Conservation (phyloP, 2,797 vertebrate species). For the Betta splendens region DNA sequence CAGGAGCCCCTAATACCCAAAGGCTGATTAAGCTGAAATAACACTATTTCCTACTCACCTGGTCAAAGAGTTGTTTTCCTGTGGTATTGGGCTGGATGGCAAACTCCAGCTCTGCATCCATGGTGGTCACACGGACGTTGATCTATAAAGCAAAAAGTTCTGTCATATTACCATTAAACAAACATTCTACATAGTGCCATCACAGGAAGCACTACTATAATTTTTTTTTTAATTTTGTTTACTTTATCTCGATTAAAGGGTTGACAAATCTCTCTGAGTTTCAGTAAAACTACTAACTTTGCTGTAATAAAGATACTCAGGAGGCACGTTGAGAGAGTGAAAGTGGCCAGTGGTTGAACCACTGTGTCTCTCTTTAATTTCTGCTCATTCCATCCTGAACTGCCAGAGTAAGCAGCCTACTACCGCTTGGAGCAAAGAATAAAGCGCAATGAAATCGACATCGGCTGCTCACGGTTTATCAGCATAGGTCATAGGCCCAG, state of each 20-base stretch:
- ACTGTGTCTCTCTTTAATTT: neutral
- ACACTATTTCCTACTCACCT: slow-evolving; percentile 80
- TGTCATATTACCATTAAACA: neutral
- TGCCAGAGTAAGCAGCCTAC: slow-evolving; percentile 14
- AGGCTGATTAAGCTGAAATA: neutral
- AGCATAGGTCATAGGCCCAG: slow-evolving; percentile 34
- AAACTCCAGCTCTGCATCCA: slow-evolving; percentile 98
- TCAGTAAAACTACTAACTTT: too few relatives aligned
- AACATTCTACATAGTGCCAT: neutral
- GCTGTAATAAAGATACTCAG: too few relatives aligned
- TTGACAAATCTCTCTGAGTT: too few relatives aligned
- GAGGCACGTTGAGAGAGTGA: too few relatives aligned
- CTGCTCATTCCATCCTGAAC: slow-evolving; percentile 9
- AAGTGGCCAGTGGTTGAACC: too few relatives aligned
- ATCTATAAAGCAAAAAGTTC: slow-evolving; percentile 78
- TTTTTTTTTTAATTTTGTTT: neutral
- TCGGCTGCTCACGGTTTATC: slow-evolving; percentile 53
- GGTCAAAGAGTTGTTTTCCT: slow-evolving; percentile 97
- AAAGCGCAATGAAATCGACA: slow-evolving; percentile 24
- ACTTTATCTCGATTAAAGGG: too few relatives aligned
- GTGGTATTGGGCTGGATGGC: slow-evolving; percentile 97
- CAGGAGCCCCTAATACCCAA: neutral
- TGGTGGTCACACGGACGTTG: slow-evolving; percentile 96
- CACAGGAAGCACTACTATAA: neutral
- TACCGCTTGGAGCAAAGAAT: slow-evolving; percentile 36